Conservation (phyloP, 2,888 invertebrate genomes). For the Polyploca ridens region DNA sequence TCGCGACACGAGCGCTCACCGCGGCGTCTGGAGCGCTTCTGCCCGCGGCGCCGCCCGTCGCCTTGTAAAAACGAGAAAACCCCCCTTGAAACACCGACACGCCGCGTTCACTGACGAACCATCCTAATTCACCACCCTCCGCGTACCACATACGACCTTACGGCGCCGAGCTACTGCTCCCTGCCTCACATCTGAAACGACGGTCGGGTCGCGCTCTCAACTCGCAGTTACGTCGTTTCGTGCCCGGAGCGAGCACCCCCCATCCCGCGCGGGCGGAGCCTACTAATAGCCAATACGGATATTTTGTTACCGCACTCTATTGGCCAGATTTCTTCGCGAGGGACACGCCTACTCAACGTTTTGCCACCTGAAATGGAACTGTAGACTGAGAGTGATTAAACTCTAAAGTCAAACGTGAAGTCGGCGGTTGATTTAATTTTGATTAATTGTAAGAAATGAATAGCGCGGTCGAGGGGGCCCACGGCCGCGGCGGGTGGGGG, state of each 20-base stretch:
- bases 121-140: constrained; percentile 58
- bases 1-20: constrained; percentile 71
- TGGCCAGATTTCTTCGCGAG: constrained; percentile 85
- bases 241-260: constrained; percentile 32
- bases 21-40: constrained; percentile 77
- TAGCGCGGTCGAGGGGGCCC: constrained; percentile 52
- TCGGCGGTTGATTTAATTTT: constrained; percentile 77
- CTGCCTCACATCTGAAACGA: constrained; percentile 33
- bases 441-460: constrained; percentile 84
- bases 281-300: constrained; percentile 85
- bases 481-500: constrained; percentile 29
- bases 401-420: constrained; percentile 45
- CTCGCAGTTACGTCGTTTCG: constrained; percentile 44
- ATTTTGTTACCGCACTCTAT: constrained; percentile 85
- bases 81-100: constrained; percentile 49
- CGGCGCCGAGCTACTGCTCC: constrained; percentile 31
- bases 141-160: constrained; percentile 48
- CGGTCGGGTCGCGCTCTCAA: constrained; percentile 17
- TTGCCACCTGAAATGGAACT: constrained; percentile 51
- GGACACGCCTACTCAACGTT: constrained; percentile 69
- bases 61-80: constrained; percentile 54
- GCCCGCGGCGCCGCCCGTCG: constrained; percentile 65
- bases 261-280: constrained; percentile 74
- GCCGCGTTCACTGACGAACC: constrained; percentile 48
- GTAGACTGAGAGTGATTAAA: constrained; percentile 43